A percentile compares a stretch with the other conserved stretches of the same genome.
phyloP scores from a whole-genome alignment of 2,888 invertebrate genomes.

The Aporophyla nigra region DNA sequence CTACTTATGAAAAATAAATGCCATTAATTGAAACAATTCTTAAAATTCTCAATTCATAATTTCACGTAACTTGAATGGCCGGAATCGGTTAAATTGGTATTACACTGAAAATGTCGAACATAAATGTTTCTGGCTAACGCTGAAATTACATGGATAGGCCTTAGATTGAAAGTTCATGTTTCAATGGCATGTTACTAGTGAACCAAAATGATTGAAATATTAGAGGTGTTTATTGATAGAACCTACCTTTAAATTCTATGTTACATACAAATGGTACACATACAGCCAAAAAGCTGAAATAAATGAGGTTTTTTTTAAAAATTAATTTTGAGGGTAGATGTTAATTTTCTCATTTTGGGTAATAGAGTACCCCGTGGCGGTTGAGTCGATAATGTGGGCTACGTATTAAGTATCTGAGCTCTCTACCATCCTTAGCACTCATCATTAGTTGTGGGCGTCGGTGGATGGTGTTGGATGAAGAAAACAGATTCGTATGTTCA shows the following conservation, averaged over 20 bases:
- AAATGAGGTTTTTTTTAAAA: too few species aligned
- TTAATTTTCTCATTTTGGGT: too few species aligned
- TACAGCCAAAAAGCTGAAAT: too few species aligned
- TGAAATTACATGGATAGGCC: not conserved
- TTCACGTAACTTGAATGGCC: not conserved
- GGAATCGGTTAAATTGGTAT: not conserved
- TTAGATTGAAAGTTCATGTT: conserved; percentile 23
- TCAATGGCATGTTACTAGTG: conserved; percentile 7
- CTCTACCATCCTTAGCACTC: too few species aligned
- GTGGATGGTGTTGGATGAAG: too few species aligned
- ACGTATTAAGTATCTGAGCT: not conserved
- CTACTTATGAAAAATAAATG: not conserved
- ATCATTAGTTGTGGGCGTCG: too few species aligned
- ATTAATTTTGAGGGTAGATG: too few species aligned
- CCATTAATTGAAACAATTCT: not conserved
- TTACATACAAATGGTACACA: too few species aligned
- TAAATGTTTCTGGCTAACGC: conserved; percentile 25
- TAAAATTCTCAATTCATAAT: not conserved
- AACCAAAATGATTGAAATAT: not conserved
- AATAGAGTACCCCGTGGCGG: too few species aligned
- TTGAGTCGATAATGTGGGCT: too few species aligned
- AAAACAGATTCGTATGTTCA: too few species aligned
- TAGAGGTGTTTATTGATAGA: not conserved
- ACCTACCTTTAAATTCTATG: not conserved
- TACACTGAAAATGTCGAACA: conserved; percentile 28